Evolutionary conservation across 2,888 invertebrate genomes (phyloP), one percentile per base, ranked within the genome.

Genomic region (Tiliacea aurago): DNA sequence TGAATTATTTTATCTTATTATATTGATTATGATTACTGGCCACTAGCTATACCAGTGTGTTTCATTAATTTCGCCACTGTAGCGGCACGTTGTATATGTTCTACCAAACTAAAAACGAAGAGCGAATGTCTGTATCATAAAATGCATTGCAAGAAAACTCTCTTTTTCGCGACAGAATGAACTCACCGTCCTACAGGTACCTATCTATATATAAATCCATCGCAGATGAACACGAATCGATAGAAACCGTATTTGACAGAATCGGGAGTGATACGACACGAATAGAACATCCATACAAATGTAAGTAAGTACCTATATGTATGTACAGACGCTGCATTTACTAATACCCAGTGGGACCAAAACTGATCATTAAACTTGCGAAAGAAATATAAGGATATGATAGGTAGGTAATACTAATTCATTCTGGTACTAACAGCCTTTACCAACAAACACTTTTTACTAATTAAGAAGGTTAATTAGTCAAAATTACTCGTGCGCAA

Each of bases 381-480:
- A 43, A 33, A 67, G 11, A 67, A 67, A 45, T 6, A 9, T 13
- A 5, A 33, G 4, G 7, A 67, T 45, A 45, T 67, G 15, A n/a
- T 37, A 37, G 37, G 41, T 37, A 37, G 37, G 41, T 41, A 41
- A 41, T 41, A 9, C 41, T 51, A n/a, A 41, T 28, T 69, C 1
- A 70, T 43, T 43, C 6, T 23, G 10, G 4, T 33, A n/a, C 6
- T 20, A 23, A 56, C 37, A 23, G 66, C 45, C n/a, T 41, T 55
- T 78, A 78, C 33, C 49, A 23, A 49, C 11, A 70, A 43, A 59
- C 37, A 4, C 51, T 59, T 45, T 75, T 59, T 7, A 78, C 71
- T 73, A 47, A 79, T 79, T 79, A 73, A 61, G 78, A 72, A 33
- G n/a, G 13, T 72, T 37, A 78, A 72, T n/a, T n/a, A n/a, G n/a